Base-by-base conservation (phyloP, 2,797 vertebrate genomes). In the Triplophysa yarkandensis region DNA sequence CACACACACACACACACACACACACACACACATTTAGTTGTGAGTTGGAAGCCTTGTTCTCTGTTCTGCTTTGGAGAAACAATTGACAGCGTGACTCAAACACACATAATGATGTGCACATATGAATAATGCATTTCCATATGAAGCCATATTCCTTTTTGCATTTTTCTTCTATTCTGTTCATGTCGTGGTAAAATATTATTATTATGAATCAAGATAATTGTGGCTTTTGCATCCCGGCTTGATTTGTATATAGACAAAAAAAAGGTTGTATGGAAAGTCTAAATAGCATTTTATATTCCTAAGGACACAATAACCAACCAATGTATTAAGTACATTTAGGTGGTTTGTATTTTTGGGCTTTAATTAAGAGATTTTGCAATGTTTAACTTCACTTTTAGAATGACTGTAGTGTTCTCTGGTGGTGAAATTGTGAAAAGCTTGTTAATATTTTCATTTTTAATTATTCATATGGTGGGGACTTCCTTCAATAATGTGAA, bases 31-130 rank as follows among this genome's bases (percentile, higher is more conserved):
- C 32, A 60, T 68, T 44, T 57, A 17, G 19, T 23, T 44, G 60
- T 61, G 43, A 8, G 9, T 63, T 69, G 21, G 30, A 68, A 25
- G 61, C 64, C 70, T 79, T 79, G 74, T 77, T 79, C 69, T 79
- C 57, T 74, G 32, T 28, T 57, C 69, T 17, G 50, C 67, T 44
- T 17, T 69, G 61, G 21, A 27, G 72, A 67, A 63, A 65, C 34
- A 71, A 27, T 55, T 62, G 66, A 77, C 60, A 74, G 65, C 19
- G 43, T 62, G 32, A 44, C 62, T 70, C 57, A 57, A 28, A 32
- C 30, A 61, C 8, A 75, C 13, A 46, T 32, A 75, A 79, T 65
- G 60, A 79, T 79, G 69, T 43, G 27, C 62, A 57, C 75, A 44
- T 48, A 71, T 55, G 43, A 63, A 77, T 50, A 65, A 66, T 74